A percentile compares a stretch with the other conserved stretches of the same genome.
These are phyloP conservation scores for Drosophila mimetica DNA, from an alignment of 2,888 invertebrate genomes.

Conservation along the genomic window DNA sequence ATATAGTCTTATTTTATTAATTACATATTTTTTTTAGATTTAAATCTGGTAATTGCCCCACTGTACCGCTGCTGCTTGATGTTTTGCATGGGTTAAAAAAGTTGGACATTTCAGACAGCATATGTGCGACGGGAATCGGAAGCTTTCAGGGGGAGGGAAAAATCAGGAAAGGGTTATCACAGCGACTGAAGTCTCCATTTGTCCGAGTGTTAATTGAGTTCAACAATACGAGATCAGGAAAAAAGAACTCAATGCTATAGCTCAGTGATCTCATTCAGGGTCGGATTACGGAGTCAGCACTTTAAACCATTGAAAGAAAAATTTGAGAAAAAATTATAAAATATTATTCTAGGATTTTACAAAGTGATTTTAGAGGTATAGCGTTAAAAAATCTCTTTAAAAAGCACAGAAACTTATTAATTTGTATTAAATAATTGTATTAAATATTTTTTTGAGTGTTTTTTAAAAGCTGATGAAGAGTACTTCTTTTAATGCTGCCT, in stretches of 20 bases:
- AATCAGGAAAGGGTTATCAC: not conserved
- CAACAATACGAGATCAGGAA: not conserved
- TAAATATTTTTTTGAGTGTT: not conserved
- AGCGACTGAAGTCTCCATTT: not conserved
- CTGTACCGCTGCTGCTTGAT: not conserved
- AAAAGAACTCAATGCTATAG: not conserved
- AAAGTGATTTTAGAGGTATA: too few relatives aligned
- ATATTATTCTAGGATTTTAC: too few relatives aligned
- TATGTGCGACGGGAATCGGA: not conserved
- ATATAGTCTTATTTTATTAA: too few relatives aligned
- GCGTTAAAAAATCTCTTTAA: too few relatives aligned
- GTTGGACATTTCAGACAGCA: too few relatives aligned
- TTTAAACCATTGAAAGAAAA: not conserved
- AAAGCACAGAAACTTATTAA: not conserved
- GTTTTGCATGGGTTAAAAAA: not conserved
- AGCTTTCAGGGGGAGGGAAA: not conserved
- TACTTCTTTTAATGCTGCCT: not conserved
- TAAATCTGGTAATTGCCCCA: not conserved
- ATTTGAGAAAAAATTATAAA: not conserved
- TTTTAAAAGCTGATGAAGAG: not conserved
- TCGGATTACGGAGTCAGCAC: not conserved
- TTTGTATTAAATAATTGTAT: too few relatives aligned
- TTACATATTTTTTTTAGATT: not conserved
- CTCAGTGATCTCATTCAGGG: not conserved
- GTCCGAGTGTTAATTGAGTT: constrained; percentile 1